phyloP scores from a whole-genome alignment of 1,140 invertebrate species.

The Cyclargus thomasi region DNA sequence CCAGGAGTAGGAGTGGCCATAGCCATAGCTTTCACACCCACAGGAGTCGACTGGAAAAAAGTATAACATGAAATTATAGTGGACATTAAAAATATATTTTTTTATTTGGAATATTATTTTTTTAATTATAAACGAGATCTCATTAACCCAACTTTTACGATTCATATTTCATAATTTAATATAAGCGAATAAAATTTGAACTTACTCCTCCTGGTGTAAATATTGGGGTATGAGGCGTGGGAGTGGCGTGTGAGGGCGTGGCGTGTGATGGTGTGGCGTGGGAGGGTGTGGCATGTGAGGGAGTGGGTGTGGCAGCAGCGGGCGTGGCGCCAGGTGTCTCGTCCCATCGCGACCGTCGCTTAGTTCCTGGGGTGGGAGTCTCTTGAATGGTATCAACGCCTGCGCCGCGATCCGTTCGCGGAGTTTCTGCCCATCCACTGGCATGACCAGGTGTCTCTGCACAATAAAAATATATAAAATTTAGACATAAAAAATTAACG shows the following conservation, averaged over 20 bases:
- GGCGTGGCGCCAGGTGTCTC: conserved; percentile 91
- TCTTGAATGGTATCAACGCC: conserved; percentile 89
- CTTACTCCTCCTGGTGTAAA: conserved; percentile 83
- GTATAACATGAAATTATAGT: neutral
- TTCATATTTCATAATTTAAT: too few relatives aligned
- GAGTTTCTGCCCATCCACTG: conserved; percentile 98
- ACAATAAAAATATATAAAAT: neutral
- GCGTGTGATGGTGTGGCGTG: conserved; percentile 77
- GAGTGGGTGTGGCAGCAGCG: conserved; percentile 82
- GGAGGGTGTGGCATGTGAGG: conserved; percentile 80
- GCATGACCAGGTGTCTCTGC: conserved; percentile 94
- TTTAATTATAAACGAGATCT: too few relatives aligned
- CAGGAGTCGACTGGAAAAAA: conserved; percentile 84
- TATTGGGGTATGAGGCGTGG: conserved; percentile 69
- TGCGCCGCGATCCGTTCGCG: conserved; percentile 90
- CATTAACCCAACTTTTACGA: too few relatives aligned
- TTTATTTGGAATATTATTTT: too few relatives aligned
- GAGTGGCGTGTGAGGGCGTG: conserved; percentile 69
- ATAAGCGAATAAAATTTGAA: conserved; percentile 16
- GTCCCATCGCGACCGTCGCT: conserved; percentile 96
- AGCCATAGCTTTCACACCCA: conserved; percentile 97
- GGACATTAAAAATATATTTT: too few relatives aligned
- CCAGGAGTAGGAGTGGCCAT: conserved; percentile 98
- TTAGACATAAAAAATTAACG: neutral
- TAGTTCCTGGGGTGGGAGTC: conserved; percentile 94